Conservation (phyloP, 1,140 invertebrate genomes). For the Geopemphigus sp. region DNA sequence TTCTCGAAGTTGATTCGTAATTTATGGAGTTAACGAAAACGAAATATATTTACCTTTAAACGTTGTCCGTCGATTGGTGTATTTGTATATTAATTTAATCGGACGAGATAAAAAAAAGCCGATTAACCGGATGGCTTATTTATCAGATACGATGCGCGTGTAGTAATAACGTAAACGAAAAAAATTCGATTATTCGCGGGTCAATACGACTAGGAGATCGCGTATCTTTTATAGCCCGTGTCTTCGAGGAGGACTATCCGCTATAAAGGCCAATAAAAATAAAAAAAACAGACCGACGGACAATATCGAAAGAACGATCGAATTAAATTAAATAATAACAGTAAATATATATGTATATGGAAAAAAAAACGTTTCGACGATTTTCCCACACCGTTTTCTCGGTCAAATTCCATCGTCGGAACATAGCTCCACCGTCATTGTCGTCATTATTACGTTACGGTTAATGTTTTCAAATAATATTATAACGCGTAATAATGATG, state of each 20-base stretch:
- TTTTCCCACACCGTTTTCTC: conserved; percentile 46
- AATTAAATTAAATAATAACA: conserved; percentile 15
- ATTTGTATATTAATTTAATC: too few relatives aligned
- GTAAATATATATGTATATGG: too few relatives aligned
- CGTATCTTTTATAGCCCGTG: not conserved
- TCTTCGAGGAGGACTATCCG: not conserved
- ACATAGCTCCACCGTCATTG: not conserved
- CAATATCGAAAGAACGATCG: not conserved
- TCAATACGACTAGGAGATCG: too few relatives aligned
- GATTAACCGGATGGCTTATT: too few relatives aligned
- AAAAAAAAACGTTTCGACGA: conserved; percentile 14
- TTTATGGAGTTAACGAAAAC: too few relatives aligned
- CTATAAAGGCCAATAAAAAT: not conserved
- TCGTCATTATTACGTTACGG: conserved; percentile 35
- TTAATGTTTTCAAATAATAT: conserved; percentile 42
- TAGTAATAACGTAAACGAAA: not conserved
- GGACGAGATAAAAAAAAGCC: too few relatives aligned
- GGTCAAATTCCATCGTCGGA: conserved; percentile 24
- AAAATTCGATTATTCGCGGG: not conserved
- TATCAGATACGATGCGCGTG: too few relatives aligned
- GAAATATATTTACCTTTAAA: too few relatives aligned
- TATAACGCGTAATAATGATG: conserved; percentile 23
- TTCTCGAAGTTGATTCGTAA: too few relatives aligned
- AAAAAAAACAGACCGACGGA: not conserved
- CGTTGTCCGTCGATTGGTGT: too few relatives aligned